Evolutionary conservation across 2,888 invertebrate species (phyloP), one percentile per base, ranked within the genome.

Genomic region (Xestia ashworthii): DNA sequence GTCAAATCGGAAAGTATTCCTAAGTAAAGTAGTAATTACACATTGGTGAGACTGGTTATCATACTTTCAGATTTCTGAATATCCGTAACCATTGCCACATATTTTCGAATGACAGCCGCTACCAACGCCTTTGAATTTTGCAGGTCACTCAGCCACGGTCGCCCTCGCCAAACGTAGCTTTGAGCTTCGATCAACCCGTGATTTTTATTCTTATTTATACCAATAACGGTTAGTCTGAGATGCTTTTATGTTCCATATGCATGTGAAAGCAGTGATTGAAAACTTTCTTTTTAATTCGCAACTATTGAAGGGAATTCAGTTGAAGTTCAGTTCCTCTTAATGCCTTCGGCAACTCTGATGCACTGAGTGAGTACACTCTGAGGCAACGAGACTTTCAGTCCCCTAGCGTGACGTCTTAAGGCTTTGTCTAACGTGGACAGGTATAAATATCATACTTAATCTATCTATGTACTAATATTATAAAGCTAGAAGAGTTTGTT

Each of bases 401-500:
- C 78, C 66, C 72, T 72, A 65, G 22, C 46, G 38, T 86, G 84
- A 86, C 88, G 86, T 88, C 86, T 84, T 41, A 72, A 77, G 67
- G 74, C 79, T 74, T 44, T 75, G 78, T 72, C 41, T 74, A 81
- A 75, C 80, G 87, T 87, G 83, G 83, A 86, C 77, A 80, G 77
- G 80, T 70, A 55, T 25, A 55, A 12, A 55, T 55, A 55, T 55
- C 12, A n/a, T n/a, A n/a, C 53, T 55, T n/a, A n/a, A n/a, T n/a
- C n/a, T n/a, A n/a, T n/a, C n/a, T n/a, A n/a, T n/a, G n/a, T n/a
- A n/a, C n/a, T n/a, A n/a, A n/a, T n/a, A n/a, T n/a, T n/a, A n/a
- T n/a, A n/a, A n/a, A n/a, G n/a, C n/a, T n/a, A n/a, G n/a, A n/a
- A n/a, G n/a, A n/a, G n/a, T n/a, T n/a, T n/a, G n/a, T n/a, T n/a